These are phyloP conservation scores for Ridgeia piscesae DNA, from an alignment of 1,140 invertebrate species.

Conservation along the genomic window DNA sequence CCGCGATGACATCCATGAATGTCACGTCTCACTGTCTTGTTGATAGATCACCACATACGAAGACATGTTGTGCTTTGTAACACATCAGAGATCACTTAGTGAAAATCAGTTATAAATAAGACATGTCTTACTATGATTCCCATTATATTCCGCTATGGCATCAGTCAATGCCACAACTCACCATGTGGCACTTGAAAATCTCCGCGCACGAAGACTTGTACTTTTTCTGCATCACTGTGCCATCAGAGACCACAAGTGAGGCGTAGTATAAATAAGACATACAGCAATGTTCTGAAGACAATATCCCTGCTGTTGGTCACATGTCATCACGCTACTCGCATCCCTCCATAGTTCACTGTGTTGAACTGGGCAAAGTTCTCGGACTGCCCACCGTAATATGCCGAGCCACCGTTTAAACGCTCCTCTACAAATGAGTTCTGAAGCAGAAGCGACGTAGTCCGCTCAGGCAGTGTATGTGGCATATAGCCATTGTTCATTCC, in stretches of 20 bases:
- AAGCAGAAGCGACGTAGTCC: neutral
- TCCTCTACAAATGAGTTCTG: neutral
- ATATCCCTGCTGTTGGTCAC: neutral
- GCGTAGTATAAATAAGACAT: neutral
- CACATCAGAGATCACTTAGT: neutral
- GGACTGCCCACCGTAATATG: neutral
- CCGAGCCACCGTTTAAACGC: neutral
- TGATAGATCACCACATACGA: neutral
- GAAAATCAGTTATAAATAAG: too few species aligned
- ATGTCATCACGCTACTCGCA: neutral
- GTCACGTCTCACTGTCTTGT: neutral
- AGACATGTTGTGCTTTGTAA: neutral
- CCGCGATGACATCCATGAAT: neutral
- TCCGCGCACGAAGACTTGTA: neutral
- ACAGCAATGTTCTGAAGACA: neutral
- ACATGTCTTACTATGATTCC: neutral
- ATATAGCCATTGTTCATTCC: neutral
- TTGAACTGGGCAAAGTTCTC: neutral
- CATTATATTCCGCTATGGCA: neutral
- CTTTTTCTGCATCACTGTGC: neutral
- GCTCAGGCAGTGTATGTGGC: neutral
- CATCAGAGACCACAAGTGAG: neutral
- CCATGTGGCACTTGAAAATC: neutral
- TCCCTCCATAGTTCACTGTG: neutral
- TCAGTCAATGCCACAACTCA: neutral